Evolutionary conservation across 2,797 vertebrate genomes (phyloP).

Genomic region (Nyctalus aviator): DNA sequence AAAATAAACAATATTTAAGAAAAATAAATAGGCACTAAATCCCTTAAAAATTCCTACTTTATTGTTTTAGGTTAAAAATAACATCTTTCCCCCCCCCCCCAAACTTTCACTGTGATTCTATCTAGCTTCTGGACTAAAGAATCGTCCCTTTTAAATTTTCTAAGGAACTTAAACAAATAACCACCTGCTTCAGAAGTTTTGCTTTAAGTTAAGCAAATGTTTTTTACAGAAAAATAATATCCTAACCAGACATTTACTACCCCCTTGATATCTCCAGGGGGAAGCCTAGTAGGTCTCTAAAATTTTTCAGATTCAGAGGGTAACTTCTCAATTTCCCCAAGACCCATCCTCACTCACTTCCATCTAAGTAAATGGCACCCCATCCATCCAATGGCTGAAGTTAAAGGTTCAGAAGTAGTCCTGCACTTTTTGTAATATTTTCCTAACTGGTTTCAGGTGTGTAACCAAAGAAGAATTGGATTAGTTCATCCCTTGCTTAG

Average conservation of each 20-base stretch:
- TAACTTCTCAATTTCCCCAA: neutral
- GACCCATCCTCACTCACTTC: neutral
- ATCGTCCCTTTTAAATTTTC: neutral
- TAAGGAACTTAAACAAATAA: neutral
- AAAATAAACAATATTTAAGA: constrained; percentile 34
- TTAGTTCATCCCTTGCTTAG: neutral
- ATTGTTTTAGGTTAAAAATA: neutral
- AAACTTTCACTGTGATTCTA: neutral
- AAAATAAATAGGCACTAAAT: neutral
- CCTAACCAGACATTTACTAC: neutral
- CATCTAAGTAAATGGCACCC: neutral
- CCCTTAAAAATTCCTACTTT: neutral
- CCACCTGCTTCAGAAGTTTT: neutral
- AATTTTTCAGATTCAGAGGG: neutral
- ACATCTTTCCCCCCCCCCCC: too few relatives aligned
- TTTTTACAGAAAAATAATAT: neutral
- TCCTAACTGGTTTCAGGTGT: neutral
- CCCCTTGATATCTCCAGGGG: neutral
- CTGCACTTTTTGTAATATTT: neutral
- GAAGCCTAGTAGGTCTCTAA: neutral
- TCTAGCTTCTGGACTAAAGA: neutral
- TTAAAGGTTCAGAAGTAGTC: neutral
- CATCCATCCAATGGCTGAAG: neutral
- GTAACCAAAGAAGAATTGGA: neutral
- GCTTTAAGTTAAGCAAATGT: neutral